phyloP scores from a whole-genome alignment of 2,888 invertebrate genomes.

The Myopa tessellatipennis region DNA sequence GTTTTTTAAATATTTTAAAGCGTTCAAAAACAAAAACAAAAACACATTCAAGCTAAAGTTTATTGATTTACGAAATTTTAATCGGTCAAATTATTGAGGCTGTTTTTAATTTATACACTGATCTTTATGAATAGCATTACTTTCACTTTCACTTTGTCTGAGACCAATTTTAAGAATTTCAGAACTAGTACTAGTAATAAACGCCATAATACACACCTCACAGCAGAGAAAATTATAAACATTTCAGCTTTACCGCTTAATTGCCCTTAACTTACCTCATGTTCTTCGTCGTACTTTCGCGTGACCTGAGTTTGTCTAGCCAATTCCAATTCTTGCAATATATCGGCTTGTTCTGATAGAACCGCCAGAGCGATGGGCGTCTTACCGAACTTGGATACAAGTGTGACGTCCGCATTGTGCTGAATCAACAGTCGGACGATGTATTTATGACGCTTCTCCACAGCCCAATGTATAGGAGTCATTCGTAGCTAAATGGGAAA shows the following conservation, averaged over 20 bases:
- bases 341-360: conserved; percentile 74
- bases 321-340: conserved; percentile 72
- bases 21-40: not conserved
- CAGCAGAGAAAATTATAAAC: too few species aligned
- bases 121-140: too few species aligned
- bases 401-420: conserved; percentile 78
- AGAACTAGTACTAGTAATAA: not conserved
- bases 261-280: conserved; percentile 55
- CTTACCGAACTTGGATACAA: conserved; percentile 80
- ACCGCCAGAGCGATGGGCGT: conserved; percentile 77
- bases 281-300: conserved; percentile 60
- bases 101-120: too few species aligned
- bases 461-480: conserved; percentile 96
- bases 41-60: not conserved
- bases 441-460: conserved; percentile 80
- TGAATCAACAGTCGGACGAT: conserved; percentile 78
- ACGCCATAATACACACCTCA: too few species aligned
- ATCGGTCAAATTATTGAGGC: not conserved
- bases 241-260: not conserved
- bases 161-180: too few species aligned
- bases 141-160: too few species aligned
- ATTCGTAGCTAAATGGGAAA: conserved; percentile 74
- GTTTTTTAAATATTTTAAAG: not conserved
- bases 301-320: conserved; percentile 62
- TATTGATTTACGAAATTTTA: not conserved